phyloP scores from a whole-genome alignment of 2,888 invertebrate genomes.

The Parnassius glacialis region DNA sequence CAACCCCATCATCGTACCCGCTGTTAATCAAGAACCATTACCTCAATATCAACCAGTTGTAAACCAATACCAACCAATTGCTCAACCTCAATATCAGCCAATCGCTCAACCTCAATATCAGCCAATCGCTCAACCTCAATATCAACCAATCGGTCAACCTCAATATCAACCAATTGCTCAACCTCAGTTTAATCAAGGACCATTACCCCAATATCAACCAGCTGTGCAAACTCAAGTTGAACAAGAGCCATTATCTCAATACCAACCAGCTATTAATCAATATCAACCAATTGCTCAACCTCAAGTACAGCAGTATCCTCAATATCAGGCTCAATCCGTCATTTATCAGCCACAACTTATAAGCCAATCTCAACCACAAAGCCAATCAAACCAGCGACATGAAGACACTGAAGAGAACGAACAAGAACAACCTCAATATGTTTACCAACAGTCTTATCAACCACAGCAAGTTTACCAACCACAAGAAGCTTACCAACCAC shows the following conservation, averaged over 20 bases:
- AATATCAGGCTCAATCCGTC: constrained; percentile 30
- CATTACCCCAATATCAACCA: constrained; percentile 40
- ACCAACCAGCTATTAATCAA: constrained; percentile 38
- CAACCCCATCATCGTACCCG: constrained; percentile 31
- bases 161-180: constrained; percentile 31
- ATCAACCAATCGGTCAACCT: constrained; percentile 23
- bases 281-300: constrained; percentile 35
- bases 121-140: constrained; percentile 34
- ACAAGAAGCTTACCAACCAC: constrained; percentile 24
- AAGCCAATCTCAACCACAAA: constrained; percentile 26
- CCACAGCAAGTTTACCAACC: constrained; percentile 33
- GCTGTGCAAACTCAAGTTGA: constrained; percentile 27
- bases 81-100: constrained; percentile 25
- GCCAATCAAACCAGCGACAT: constrained; percentile 21
- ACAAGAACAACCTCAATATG: constrained; percentile 33
- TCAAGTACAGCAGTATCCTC: constrained; percentile 33
- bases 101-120: constrained; percentile 20
- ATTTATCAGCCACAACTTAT: constrained; percentile 35
- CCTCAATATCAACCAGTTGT: constrained; percentile 36
- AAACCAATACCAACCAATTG: constrained; percentile 29
- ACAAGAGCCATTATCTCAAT: constrained; percentile 27
- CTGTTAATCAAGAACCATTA: constrained; percentile 35
- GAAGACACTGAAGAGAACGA: constrained; percentile 18
- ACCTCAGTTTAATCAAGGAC: constrained; percentile 35
- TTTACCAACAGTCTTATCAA: constrained; percentile 36